Conservation (phyloP, 1,140 invertebrate genomes). For the Latrodectus geometricus region DNA sequence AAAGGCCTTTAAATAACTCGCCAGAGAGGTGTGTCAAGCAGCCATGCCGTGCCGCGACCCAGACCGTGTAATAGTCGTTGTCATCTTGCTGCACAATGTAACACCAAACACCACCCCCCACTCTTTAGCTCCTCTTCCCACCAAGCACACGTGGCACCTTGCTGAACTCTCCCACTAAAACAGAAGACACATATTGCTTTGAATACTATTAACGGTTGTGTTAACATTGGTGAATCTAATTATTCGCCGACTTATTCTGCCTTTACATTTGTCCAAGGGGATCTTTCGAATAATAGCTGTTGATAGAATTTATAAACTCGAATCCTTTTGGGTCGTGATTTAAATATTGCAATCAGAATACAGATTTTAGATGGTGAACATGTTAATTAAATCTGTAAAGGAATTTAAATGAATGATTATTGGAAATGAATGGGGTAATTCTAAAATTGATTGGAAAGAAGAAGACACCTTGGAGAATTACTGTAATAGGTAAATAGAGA, state of each 20-base stretch:
- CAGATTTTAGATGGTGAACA: too few relatives aligned
- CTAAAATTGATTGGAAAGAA: too few relatives aligned
- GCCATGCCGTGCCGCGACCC: slow-evolving; percentile 11
- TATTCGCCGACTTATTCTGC: slow-evolving; percentile 9
- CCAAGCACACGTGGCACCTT: slow-evolving; percentile 19
- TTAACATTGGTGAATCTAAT: slow-evolving; percentile 42
- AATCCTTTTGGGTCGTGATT: too few relatives aligned
- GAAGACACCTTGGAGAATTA: too few relatives aligned
- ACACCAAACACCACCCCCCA: not conserved
- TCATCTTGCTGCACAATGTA: slow-evolving; percentile 37
- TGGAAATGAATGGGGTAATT: too few relatives aligned
- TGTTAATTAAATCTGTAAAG: too few relatives aligned
- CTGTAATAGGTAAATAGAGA: too few relatives aligned
- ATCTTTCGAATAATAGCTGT: not conserved
- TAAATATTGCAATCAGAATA: too few relatives aligned
- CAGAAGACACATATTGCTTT: slow-evolving; percentile 9
- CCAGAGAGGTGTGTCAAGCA: slow-evolving; percentile 27
- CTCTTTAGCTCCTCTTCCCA: slow-evolving; percentile 6
- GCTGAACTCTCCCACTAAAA: slow-evolving; percentile 6
- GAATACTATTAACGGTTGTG: slow-evolving; percentile 20
- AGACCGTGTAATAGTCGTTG: slow-evolving; percentile 33
- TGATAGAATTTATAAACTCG: not conserved
- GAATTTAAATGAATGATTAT: too few relatives aligned
- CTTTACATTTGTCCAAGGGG: not conserved
- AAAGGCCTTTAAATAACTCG: slow-evolving; percentile 39